A percentile compares a stretch with the other conserved stretches of the same genome.
Conservation (phyloP, 30 jellyfish, hydroid and myxozoan species). For the Clytia hemisphaerica region DNA sequence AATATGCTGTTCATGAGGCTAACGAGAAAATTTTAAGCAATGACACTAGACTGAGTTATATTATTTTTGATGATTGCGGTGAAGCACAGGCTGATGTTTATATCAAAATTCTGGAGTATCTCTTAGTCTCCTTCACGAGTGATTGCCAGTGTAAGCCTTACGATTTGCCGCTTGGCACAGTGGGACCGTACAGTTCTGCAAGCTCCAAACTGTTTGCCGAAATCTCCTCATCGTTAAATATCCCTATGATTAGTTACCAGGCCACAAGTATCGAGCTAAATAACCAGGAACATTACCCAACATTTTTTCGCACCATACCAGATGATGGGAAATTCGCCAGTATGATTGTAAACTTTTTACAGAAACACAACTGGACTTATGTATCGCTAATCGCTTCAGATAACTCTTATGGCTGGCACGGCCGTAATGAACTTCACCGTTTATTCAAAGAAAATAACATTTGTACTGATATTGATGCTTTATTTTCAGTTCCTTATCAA, state of each 20-base stretch:
- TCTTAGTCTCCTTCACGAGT: conserved; percentile 1
- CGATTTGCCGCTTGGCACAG: neutral
- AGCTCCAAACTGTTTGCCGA: neutral
- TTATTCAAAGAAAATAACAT: neutral
- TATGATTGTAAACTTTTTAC: neutral
- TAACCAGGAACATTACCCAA: conserved; percentile 5
- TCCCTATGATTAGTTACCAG: neutral
- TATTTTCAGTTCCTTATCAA: conserved; percentile 6
- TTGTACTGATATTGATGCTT: conserved; percentile 2
- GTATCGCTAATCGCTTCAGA: conserved; percentile 12
- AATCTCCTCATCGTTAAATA: neutral
- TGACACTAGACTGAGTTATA: neutral
- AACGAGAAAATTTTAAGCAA: neutral
- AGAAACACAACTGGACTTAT: neutral
- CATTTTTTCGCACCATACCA: conserved; percentile 7
- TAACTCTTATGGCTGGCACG: conserved; percentile 6
- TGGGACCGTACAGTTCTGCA: conserved; percentile 8
- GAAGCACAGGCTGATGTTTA: no score
- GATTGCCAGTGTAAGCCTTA: neutral
- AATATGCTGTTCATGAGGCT: conserved; percentile 5
- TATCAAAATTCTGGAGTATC: no score
- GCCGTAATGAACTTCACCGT: neutral
- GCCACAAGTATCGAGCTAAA: conserved; percentile 5
- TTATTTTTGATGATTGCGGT: conserved; percentile 4
- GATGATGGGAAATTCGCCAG: neutral